These are phyloP conservation scores for Encarsia formosa DNA, from an alignment of 2,888 invertebrate species.

Conservation along the genomic window DNA sequence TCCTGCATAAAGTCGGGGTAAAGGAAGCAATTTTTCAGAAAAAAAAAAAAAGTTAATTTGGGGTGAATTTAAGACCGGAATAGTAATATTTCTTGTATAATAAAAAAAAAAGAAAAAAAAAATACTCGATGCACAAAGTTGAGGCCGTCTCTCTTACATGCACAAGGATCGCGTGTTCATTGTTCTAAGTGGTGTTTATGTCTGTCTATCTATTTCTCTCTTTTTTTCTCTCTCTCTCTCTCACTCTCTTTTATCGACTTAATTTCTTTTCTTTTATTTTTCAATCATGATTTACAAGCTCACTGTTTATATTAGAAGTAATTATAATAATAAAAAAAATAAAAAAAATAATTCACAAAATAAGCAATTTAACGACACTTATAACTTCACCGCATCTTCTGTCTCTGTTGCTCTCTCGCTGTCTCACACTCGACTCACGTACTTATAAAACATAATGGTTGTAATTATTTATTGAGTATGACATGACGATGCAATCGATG, in stretches of 20 bases:
- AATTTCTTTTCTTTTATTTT: background rate
- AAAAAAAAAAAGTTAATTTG: too few relatives aligned
- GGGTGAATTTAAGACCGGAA: too few relatives aligned
- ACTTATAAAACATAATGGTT: background rate
- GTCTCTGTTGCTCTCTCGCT: constrained; percentile 4
- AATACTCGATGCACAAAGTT: background rate
- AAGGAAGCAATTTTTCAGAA: background rate
- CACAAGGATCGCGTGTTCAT: constrained; percentile 4
- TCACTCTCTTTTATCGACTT: background rate
- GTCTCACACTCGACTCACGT: constrained; percentile 11
- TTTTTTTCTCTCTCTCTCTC: constrained; percentile 5
- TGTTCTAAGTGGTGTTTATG: background rate
- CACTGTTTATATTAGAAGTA: background rate
- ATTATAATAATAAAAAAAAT: background rate
- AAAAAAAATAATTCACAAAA: too few relatives aligned
- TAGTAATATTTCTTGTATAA: too few relatives aligned
- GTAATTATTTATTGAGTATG: constrained; percentile 12
- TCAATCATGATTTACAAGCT: background rate
- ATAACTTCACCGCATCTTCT: background rate
- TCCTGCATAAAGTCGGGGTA: background rate
- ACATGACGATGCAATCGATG: too few relatives aligned
- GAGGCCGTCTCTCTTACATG: background rate
- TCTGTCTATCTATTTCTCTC: background rate
- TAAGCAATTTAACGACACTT: constrained; percentile 4
- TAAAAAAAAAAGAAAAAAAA: background rate